Evolutionary conservation across 2,113 vertebrate genomes (phyloP).

Genomic region (Lates calcarifer): DNA sequence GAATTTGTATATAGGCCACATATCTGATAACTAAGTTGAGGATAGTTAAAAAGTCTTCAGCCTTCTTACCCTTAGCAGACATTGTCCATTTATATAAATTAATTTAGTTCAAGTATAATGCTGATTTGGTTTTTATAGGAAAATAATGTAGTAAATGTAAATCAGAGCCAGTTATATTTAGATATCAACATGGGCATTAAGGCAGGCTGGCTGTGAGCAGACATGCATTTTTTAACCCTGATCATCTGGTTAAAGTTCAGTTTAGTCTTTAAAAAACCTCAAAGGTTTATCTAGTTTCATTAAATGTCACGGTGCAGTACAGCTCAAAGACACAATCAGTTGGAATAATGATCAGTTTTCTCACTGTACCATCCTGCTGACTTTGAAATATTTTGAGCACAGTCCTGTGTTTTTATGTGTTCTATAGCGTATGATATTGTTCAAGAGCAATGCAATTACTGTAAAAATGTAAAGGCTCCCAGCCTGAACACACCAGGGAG

Average conservation of each 20-base stretch:
- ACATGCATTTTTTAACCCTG: background rate
- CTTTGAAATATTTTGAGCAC: constrained; percentile 32
- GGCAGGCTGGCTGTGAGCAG: too few species aligned
- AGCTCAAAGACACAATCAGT: background rate
- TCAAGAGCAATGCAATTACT: constrained; percentile 43
- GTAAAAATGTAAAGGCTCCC: constrained; percentile 50
- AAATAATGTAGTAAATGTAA: background rate
- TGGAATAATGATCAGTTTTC: constrained; percentile 16
- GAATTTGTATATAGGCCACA: background rate
- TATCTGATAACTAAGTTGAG: background rate
- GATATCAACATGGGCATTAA: background rate
- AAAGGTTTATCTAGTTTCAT: background rate
- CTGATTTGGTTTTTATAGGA: constrained; percentile 5
- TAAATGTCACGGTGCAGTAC: background rate
- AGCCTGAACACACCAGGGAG: constrained; percentile 48
- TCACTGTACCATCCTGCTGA: constrained; percentile 9
- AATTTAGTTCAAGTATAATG: background rate
- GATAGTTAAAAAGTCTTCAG: constrained; percentile 6
- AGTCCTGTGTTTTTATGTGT: constrained; percentile 28
- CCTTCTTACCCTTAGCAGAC: background rate
- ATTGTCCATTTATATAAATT: background rate
- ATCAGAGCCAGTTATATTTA: too few species aligned
- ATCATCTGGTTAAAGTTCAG: constrained; percentile 2
- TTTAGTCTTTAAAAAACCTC: background rate
- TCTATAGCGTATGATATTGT: constrained; percentile 14